Base-by-base conservation (phyloP, 2,888 invertebrate genomes). In the Oxyscelio sp. region DNA sequence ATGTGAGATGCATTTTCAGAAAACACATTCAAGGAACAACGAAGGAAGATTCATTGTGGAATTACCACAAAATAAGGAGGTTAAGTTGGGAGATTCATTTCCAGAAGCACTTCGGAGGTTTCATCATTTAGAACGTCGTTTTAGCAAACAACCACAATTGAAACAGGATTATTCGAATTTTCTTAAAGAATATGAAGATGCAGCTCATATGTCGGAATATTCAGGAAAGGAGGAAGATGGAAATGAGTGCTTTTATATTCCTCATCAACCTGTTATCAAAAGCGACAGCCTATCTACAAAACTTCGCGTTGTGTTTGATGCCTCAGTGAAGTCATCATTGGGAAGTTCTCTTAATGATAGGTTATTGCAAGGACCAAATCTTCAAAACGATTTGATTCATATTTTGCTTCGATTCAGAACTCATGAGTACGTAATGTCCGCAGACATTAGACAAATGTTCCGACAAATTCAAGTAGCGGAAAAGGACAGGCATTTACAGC, bases 11-110 rank as follows among this genome's bases (percentile, higher is more conserved):
- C 56, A 77, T 13, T 81, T 81, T 45, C 43, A 11, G 9, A 15
- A 15, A 19, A 38, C 9, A 3, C 34, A 48, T 31, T 22, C 38
- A 13, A 70, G 78, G 15, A 45, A 75, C 22, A 4, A 43, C 4
- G 24, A 58, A 9, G 75, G 83, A 11, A 31, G 83, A 34, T 85
- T 75, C 27, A 48, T 70, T 9, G 85, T 86, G 1, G 63, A 43
- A 9, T 59, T 86, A 17, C 82, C 78, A 1, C 15, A 38, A 8
- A 19, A 58, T 11, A 1, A 4, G 9, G 31, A 65, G 11, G 27
- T 61, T 15, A 4, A 8, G 0, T 24, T 86, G 15, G 85, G 84
- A 31, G 63, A 85, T 4, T 85, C 85, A 3, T 31, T 40, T 9
- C 17, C 66, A 0, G 19, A 13, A 27, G 81, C 85, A 8, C n/a